These are phyloP conservation scores for Lepidocolaptes lacrymiger DNA, from an alignment of 2,797 vertebrate genomes.

Conservation along the genomic window DNA sequence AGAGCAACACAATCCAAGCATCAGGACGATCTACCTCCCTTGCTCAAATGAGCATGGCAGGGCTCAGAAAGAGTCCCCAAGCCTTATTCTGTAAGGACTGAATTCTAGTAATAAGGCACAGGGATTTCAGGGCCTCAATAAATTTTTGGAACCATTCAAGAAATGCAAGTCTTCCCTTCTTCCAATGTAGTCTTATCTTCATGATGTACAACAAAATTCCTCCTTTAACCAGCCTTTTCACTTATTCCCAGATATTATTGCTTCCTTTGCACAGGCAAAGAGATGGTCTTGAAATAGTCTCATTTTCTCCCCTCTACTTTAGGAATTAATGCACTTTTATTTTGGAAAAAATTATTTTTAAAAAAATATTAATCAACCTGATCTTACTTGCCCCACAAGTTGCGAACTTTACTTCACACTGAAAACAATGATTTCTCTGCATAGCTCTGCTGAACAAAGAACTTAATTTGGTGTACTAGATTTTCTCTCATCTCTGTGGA, in stretches of 20 bases:
- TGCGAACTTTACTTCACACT: neutral
- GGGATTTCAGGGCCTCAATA: neutral
- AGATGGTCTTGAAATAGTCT: neutral
- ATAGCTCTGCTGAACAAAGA: neutral
- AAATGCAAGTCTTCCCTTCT: neutral
- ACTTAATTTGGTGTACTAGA: neutral
- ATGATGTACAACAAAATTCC: neutral
- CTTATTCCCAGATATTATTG: neutral
- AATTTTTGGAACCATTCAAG: neutral
- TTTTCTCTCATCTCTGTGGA: neutral
- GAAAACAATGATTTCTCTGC: neutral
- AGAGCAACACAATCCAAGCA: neutral
- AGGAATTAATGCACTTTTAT: neutral
- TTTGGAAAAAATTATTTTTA: neutral
- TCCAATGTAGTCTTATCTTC: neutral
- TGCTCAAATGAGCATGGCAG: rapidly evolving
- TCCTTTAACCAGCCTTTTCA: neutral
- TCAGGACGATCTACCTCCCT: neutral
- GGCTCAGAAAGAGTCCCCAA: neutral
- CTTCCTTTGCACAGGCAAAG: neutral
- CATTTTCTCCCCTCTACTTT: neutral
- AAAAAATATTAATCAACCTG: neutral
- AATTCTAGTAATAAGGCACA: neutral
- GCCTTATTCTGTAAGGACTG: neutral
- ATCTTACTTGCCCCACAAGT: neutral